Conservation (phyloP, 2,888 invertebrate species). For the Dicycla oo region DNA sequence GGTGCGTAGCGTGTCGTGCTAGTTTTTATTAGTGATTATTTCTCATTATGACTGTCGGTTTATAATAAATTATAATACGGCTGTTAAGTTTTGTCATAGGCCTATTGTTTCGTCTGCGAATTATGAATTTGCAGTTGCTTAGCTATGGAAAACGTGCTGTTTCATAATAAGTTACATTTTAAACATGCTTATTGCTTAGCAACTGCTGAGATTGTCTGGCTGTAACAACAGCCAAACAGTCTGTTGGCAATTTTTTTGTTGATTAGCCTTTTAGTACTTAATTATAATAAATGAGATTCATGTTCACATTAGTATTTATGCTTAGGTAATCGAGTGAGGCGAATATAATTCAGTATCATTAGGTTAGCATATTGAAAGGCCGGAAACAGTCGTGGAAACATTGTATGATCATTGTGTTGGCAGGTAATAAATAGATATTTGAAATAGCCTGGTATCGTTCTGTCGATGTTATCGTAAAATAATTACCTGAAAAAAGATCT, state of each 20-base stretch:
- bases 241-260: neutral
- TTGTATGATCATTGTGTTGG: neutral
- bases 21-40: constrained; percentile 6
- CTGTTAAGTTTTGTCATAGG: neutral
- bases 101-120: constrained; percentile 6
- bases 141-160: constrained; percentile 1
- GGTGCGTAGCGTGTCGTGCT: constrained; percentile 11
- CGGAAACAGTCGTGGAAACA: neutral
- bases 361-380: constrained; percentile 1
- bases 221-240: neutral
- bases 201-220: neutral
- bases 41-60: constrained; percentile 1
- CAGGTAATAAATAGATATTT: too few species aligned
- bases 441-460: too few species aligned
- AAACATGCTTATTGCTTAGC: too few species aligned
- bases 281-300: neutral
- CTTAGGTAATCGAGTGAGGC: neutral
- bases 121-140: constrained; percentile 21
- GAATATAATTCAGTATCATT: constrained; percentile 12
- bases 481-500: too few species aligned
- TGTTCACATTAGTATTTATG: constrained; percentile 1
- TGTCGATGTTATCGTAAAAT: too few species aligned
- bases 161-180: neutral
- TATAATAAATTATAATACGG: too few species aligned
- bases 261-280: too few species aligned